Evolutionary conservation across 1,140 invertebrate genomes (phyloP), one percentile per base, ranked within the genome.

Genomic region (Leucophenga varia): DNA sequence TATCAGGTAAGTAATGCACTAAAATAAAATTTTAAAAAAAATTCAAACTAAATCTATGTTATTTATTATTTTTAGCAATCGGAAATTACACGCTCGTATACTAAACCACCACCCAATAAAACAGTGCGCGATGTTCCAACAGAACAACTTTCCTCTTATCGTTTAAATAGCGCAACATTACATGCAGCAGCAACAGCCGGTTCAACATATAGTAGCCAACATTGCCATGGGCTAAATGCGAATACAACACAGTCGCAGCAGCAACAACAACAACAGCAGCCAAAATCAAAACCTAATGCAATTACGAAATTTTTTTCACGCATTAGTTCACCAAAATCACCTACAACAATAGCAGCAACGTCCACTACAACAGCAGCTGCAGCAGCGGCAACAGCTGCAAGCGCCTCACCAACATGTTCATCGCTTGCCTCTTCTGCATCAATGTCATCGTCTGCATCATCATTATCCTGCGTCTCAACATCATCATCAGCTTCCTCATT

Each of bases 1-100:
- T 82, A 82, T 77, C 80, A 82, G 80, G 79, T 81, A 40, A 42
- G 53, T 59, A 9, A 3, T 7, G 0, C 0, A 2, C 0, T 3
- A 2, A 0, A 0, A n/a, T n/a, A n/a, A n/a, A n/a, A n/a, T n/a
- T n/a, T n/a, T n/a, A n/a, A n/a, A n/a, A n/a, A n/a, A n/a, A n/a
- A n/a, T n/a, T n/a, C n/a, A n/a, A n/a, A n/a, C n/a, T n/a, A n/a
- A n/a, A n/a, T n/a, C n/a, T n/a, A n/a, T 12, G 10, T 16, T 46
- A 32, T 14, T 21, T 55, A 17, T 3, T 12, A 7, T 2, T 7
- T 17, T 5, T 14, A 74, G 71, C 68, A 74, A 63, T 70, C 72
- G 49, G 73, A 75, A 58, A 61, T 75, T 48, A 75, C 68, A 22
- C 69, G 72, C 47, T 72, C 67, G 47, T 75, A 75, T 40, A 75